Conservation (phyloP, 2,797 vertebrate genomes). For the Acanthopagrus latus region DNA sequence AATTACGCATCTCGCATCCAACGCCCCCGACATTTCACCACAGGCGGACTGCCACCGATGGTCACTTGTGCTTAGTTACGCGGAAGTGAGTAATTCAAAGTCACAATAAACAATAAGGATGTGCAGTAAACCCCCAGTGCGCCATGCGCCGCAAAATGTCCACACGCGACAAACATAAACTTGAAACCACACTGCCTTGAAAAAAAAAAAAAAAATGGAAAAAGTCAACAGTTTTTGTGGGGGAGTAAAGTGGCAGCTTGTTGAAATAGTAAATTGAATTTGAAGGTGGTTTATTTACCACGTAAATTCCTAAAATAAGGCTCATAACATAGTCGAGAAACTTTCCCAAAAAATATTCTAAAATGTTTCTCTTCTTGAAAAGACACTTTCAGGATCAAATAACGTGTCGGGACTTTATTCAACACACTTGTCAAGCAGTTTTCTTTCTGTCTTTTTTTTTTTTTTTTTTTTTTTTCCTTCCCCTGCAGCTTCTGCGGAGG, state of each 20-base stretch:
- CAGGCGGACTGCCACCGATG: neutral
- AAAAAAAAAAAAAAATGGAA: neutral
- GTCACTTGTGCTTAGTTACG: neutral
- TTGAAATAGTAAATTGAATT: neutral
- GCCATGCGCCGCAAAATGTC: neutral
- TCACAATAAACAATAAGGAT: neutral
- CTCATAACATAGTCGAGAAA: neutral
- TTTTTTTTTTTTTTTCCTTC: neutral
- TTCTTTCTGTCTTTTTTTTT: neutral
- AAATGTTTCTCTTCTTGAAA: neutral
- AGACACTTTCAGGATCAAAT: neutral
- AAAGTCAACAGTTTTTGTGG: neutral
- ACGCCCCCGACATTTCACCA: neutral
- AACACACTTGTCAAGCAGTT: neutral
- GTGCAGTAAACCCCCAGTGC: neutral
- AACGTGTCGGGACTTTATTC: neutral
- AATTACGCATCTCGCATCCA: constrained; percentile 49
- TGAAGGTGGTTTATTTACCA: neutral
- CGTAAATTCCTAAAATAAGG: neutral
- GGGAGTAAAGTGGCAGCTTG: neutral
- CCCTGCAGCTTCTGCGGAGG: constrained; percentile 20
- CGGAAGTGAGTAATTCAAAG: neutral
- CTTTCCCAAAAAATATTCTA: neutral
- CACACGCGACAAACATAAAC: neutral
- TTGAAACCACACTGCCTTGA: neutral